A percentile compares a stretch with the other conserved stretches of the same genome.
Conservation (phyloP, 2,797 vertebrate genomes). For the Pygocentrus nattereri region DNA sequence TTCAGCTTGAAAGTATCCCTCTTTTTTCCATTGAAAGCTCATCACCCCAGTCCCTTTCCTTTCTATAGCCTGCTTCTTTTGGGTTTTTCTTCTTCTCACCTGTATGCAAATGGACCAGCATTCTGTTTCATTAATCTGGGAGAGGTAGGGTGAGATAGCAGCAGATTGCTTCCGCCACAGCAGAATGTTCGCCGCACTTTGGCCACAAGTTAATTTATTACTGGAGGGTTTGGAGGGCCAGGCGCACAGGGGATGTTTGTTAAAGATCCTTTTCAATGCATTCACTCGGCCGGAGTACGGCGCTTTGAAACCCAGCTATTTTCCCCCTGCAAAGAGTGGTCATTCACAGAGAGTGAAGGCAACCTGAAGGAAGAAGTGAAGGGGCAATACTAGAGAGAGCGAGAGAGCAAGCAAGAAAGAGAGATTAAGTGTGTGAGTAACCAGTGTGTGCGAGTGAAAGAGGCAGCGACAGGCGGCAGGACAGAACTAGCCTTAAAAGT, state of each 20-base stretch:
- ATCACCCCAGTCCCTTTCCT: constrained; percentile 56
- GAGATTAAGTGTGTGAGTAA: constrained; percentile 31
- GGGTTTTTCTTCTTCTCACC: constrained; percentile 69
- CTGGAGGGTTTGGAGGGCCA: constrained; percentile 64
- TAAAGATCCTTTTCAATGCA: constrained; percentile 64
- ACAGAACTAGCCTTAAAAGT: background rate
- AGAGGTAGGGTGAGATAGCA: constrained; percentile 65
- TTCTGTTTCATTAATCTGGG: constrained; percentile 70
- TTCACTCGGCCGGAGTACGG: constrained; percentile 48
- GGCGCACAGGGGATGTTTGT: constrained; percentile 63
- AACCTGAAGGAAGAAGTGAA: constrained; percentile 55
- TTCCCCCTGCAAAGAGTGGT: constrained; percentile 52
- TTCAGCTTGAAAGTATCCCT: constrained; percentile 52
- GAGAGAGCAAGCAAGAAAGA: constrained; percentile 33
- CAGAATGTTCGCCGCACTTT: constrained; percentile 77
- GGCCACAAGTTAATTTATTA: constrained; percentile 82
- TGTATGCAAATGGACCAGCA: constrained; percentile 77
- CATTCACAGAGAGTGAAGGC: constrained; percentile 56
- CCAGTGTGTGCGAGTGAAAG: background rate
- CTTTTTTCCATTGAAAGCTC: constrained; percentile 58
- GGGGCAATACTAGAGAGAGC: constrained; percentile 46
- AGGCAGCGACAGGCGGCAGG: background rate
- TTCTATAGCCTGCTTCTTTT: constrained; percentile 58
- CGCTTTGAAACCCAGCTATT: constrained; percentile 64
- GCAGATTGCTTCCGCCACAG: constrained; percentile 64